A percentile compares a stretch with the other conserved stretches of the same genome.
Conservation (phyloP, 2,113 vertebrate genomes). For the Cebidichthys violaceus region DNA sequence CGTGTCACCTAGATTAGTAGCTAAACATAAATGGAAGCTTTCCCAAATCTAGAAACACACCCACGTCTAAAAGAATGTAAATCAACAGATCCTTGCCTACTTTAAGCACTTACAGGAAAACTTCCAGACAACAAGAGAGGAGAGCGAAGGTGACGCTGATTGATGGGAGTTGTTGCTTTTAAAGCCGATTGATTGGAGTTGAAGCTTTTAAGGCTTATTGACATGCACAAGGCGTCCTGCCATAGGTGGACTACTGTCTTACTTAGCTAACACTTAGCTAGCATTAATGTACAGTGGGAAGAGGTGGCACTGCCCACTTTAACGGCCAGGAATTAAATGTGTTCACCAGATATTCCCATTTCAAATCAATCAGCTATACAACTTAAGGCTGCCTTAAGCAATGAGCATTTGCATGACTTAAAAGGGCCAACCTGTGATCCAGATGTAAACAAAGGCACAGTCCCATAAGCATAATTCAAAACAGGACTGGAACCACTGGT, state of each 20-base stretch:
- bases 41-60: slow-evolving; percentile 4
- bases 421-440: background rate
- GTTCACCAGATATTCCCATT: background rate
- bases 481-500: background rate
- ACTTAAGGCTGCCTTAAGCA: background rate
- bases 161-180: background rate
- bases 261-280: background rate
- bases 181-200: background rate
- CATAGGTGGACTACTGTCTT: background rate
- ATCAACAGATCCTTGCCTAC: background rate
- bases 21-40: background rate
- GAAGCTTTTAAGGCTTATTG: background rate
- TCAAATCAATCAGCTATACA: background rate
- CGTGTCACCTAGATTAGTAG: background rate
- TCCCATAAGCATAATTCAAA: background rate
- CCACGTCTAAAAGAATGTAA: background rate
- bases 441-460: background rate
- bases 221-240: background rate
- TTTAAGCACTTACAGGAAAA: background rate
- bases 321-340: background rate
- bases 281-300: background rate
- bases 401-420: background rate
- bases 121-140: background rate
- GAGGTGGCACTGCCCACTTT: background rate
- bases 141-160: background rate